Percentiles rank a stretch among this genome's conserved stretches.
Evolutionary conservation across 2,113 vertebrate genomes (phyloP).

Genomic region (Cavia porcellus): DNA sequence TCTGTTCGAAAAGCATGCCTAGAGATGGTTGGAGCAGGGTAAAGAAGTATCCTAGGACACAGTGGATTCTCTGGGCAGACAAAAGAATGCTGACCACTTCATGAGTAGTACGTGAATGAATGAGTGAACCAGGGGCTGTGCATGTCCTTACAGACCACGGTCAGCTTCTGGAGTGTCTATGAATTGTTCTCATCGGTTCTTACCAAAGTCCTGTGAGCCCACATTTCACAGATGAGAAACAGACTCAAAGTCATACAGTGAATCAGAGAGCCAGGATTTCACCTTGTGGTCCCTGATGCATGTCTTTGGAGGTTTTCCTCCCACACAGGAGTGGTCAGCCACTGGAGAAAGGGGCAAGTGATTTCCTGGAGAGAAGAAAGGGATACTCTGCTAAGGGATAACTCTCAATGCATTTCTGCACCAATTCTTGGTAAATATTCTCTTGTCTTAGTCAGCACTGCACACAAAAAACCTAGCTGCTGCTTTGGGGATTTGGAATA

Average conservation of each 20-base stretch:
- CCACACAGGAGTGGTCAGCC: not conserved
- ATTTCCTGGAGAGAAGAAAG: not conserved
- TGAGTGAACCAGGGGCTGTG: not conserved
- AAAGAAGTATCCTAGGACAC: not conserved
- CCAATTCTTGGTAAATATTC: not conserved
- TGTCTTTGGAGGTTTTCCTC: not conserved
- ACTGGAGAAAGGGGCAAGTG: constrained; percentile 43
- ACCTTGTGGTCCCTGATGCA: not conserved
- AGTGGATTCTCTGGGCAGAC: not conserved
- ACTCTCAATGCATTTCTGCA: not conserved
- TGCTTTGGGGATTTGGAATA: not conserved
- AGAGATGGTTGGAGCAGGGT: not conserved
- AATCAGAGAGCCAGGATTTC: not conserved
- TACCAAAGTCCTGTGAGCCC: not conserved
- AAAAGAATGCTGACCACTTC: not conserved
- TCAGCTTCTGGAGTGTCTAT: not conserved
- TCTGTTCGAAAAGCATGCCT: not conserved
- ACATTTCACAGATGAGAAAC: constrained; percentile 48
- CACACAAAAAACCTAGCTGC: not conserved
- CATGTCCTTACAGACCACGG: not conserved
- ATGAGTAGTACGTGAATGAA: not conserved
- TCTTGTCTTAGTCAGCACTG: not conserved
- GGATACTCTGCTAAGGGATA: not conserved
- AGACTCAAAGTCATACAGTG: not conserved
- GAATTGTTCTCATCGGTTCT: not conserved